These are phyloP conservation scores for Bufo gargarizans DNA, from an alignment of 2,113 vertebrate species.

Conservation along the genomic window DNA sequence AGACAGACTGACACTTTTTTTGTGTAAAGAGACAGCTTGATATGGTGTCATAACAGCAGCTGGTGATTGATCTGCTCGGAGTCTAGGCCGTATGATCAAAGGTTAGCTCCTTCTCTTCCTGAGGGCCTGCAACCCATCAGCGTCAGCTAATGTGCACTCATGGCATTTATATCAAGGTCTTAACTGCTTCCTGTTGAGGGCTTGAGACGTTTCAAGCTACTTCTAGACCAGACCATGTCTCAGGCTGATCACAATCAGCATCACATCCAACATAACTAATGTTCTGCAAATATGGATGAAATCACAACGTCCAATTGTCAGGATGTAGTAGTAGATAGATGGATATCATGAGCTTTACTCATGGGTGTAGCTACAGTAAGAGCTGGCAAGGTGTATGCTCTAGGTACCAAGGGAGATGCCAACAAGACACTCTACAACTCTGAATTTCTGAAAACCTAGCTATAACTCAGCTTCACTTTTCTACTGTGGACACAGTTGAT, in stretches of 20 bases:
- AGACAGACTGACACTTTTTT: constrained; percentile 13
- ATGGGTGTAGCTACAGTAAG: too few species aligned
- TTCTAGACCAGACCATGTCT: not conserved
- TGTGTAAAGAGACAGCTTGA: constrained; percentile 34
- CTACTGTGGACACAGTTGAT: too few species aligned
- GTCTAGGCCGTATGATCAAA: constrained; percentile 37
- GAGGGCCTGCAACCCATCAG: constrained; percentile 46
- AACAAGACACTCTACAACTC: too few species aligned
- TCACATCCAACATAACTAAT: not conserved
- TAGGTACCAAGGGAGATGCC: too few species aligned
- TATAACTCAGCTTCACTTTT: too few species aligned
- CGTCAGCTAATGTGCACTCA: constrained; percentile 15
- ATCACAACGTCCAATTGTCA: not conserved
- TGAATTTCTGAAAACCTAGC: too few species aligned
- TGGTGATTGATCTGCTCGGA: constrained; percentile 23
- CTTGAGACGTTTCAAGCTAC: not conserved
- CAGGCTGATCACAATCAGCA: not conserved
- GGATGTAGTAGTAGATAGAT: not conserved
- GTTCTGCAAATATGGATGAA: not conserved
- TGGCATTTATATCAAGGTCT: constrained; percentile 50
- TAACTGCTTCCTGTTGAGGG: constrained; percentile 33
- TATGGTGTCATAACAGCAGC: constrained; percentile 15
- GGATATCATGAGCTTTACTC: too few species aligned
- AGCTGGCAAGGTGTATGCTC: too few species aligned
- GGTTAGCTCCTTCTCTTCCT: constrained; percentile 44